Evolutionary conservation across 2,888 invertebrate species (phyloP).

Genomic region (Pedicia rivosa): DNA sequence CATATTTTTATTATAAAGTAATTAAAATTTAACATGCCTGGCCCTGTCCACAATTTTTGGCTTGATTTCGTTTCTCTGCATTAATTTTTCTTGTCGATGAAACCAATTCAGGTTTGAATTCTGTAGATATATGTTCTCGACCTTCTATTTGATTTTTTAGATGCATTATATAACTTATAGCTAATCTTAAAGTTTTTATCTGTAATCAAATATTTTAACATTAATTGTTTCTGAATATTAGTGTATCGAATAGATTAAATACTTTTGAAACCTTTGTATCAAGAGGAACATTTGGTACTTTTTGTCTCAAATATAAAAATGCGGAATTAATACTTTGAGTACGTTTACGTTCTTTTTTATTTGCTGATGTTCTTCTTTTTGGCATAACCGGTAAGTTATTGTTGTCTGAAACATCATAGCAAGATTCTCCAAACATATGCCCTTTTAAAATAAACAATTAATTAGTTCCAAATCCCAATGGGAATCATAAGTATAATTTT

Average conservation of each 20-base stretch:
- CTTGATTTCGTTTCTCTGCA: constrained; percentile 16
- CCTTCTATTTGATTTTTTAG: constrained; percentile 79
- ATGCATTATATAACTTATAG: constrained; percentile 85
- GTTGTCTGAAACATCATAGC: too few species aligned
- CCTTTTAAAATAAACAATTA: too few species aligned
- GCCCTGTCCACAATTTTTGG: constrained; percentile 4
- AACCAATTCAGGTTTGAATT: constrained; percentile 73
- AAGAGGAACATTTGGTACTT: constrained; percentile 91
- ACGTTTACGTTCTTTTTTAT: constrained; percentile 82
- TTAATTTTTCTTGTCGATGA: constrained; percentile 31
- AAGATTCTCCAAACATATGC: constrained; percentile 1
- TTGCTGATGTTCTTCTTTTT: constrained; percentile 78
- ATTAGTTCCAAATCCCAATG: too few species aligned
- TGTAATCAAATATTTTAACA: constrained; percentile 39
- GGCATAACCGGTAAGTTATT: too few species aligned
- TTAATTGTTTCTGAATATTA: too few species aligned
- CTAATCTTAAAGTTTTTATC: constrained; percentile 87
- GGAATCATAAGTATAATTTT: too few species aligned
- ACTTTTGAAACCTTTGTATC: constrained; percentile 93
- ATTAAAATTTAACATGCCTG: too few species aligned
- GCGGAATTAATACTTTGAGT: constrained; percentile 93
- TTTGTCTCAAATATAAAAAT: constrained; percentile 79
- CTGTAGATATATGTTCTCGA: constrained; percentile 66
- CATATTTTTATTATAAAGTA: too few species aligned
- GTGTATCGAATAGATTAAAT: constrained; percentile 22